A percentile compares a stretch with the other conserved stretches of the same genome.
These are phyloP conservation scores for Pachliopta kotzebuea DNA, from an alignment of 2,888 invertebrate genomes.

Conservation along the genomic window DNA sequence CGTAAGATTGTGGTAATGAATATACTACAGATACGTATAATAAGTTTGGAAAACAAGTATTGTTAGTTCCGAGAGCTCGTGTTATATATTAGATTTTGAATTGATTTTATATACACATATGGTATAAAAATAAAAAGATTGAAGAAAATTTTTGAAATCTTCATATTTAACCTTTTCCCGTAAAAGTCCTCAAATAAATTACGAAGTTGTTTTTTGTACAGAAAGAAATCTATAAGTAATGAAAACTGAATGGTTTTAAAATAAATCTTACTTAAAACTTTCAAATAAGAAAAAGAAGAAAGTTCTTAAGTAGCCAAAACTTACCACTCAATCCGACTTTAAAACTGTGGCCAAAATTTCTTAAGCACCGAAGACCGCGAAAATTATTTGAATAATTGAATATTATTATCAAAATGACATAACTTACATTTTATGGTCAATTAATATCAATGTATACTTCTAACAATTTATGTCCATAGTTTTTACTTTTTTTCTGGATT, in stretches of 20 bases:
- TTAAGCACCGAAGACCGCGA: conserved; percentile 18
- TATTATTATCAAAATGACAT: conserved; percentile 20
- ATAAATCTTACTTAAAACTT: conserved; percentile 27
- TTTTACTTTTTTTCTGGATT: too few species aligned
- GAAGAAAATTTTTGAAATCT: background rate
- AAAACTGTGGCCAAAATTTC: conserved; percentile 29
- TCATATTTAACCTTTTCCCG: background rate
- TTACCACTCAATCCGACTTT: conserved; percentile 29
- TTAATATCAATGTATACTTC: background rate
- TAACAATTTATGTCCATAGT: background rate
- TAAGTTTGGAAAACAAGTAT: too few species aligned
- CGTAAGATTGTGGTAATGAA: too few species aligned
- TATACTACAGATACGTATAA: too few species aligned
- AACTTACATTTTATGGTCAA: conserved; percentile 12
- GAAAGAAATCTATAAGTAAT: conserved; percentile 19
- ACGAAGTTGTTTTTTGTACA: background rate
- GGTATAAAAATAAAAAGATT: too few species aligned
- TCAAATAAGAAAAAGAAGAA: conserved; percentile 28
- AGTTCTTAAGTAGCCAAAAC: conserved; percentile 28
- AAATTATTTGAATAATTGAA: conserved; percentile 25
- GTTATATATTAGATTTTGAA: too few species aligned
- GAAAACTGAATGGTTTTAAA: conserved; percentile 20
- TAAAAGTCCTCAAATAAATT: background rate
- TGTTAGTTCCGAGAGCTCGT: too few species aligned
- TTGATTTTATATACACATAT: too few species aligned